Conservation (phyloP, 1,140 invertebrate species). For the Bombus huntii region DNA sequence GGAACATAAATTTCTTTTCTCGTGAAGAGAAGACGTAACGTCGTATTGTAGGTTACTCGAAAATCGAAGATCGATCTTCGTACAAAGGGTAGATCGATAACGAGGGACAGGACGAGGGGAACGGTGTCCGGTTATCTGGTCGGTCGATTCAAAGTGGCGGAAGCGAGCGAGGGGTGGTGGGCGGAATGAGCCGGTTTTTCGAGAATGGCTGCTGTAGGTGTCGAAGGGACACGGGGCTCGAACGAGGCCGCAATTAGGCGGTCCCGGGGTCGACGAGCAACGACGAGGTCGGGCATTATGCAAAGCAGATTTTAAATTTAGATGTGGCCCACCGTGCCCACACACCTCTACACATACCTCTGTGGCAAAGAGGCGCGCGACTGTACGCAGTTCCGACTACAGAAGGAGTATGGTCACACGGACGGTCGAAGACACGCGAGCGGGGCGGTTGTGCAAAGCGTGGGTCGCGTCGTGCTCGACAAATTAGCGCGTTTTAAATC, state of each 20-base stretch:
- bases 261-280: conserved; percentile 67
- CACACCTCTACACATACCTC: conserved; percentile 48
- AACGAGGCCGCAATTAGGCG: conserved; percentile 80
- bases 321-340: conserved; percentile 75
- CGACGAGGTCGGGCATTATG: conserved; percentile 78
- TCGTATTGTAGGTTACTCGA: not conserved
- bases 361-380: not conserved
- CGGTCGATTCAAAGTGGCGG: conserved; percentile 61
- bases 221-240: conserved; percentile 76
- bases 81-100: conserved; percentile 3
- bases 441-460: conserved; percentile 53
- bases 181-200: conserved; percentile 69
- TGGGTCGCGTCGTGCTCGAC: conserved; percentile 71
- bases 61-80: conserved; percentile 1
- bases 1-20: not conserved
- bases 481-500: conserved; percentile 82
- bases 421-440: conserved; percentile 62
- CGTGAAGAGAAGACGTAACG: not conserved
- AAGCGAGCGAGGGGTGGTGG: conserved; percentile 46
- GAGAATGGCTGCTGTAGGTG: conserved; percentile 78
- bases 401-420: conserved; percentile 10
- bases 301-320: conserved; percentile 83
- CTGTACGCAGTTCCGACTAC: conserved; percentile 16
- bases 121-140: conserved; percentile 49
- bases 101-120: not conserved